These are phyloP conservation scores for Cinclus cinclus DNA, from an alignment of 2,113 vertebrate species.

Conservation along the genomic window DNA sequence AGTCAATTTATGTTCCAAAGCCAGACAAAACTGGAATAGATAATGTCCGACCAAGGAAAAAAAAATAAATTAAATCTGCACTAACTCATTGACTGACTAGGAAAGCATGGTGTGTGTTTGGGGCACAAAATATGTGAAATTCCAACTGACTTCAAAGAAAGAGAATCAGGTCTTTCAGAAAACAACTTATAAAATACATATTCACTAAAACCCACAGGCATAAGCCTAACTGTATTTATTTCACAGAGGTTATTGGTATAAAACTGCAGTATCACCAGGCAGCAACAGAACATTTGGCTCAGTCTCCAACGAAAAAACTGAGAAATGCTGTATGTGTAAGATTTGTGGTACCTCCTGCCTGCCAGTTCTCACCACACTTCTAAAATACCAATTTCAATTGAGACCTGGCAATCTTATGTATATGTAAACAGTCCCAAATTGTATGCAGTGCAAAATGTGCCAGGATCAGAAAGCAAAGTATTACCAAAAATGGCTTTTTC, in stretches of 20 bases:
- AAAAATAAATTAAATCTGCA: not conserved
- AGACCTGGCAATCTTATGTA: not conserved
- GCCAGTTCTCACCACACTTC: conserved; percentile 20
- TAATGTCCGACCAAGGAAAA: not conserved
- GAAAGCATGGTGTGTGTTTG: not conserved
- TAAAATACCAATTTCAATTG: not conserved
- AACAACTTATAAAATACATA: not conserved
- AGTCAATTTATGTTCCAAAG: not conserved
- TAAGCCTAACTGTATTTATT: not conserved
- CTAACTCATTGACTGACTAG: not conserved
- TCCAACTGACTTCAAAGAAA: not conserved
- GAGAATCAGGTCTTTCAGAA: not conserved
- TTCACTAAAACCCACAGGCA: not conserved
- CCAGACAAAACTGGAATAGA: not conserved
- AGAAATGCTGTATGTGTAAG: not conserved
- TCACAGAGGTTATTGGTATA: not conserved
- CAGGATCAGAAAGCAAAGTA: not conserved
- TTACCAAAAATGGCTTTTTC: not conserved
- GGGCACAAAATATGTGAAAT: not conserved
- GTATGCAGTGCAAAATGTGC: not conserved
- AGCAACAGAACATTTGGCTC: not conserved
- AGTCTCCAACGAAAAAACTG: not conserved
- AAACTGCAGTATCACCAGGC: not conserved
- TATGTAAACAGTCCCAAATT: not conserved
- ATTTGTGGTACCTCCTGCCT: not conserved